Base-by-base conservation (phyloP, 2,888 invertebrate species). In the Plemyria rubiginata region DNA sequence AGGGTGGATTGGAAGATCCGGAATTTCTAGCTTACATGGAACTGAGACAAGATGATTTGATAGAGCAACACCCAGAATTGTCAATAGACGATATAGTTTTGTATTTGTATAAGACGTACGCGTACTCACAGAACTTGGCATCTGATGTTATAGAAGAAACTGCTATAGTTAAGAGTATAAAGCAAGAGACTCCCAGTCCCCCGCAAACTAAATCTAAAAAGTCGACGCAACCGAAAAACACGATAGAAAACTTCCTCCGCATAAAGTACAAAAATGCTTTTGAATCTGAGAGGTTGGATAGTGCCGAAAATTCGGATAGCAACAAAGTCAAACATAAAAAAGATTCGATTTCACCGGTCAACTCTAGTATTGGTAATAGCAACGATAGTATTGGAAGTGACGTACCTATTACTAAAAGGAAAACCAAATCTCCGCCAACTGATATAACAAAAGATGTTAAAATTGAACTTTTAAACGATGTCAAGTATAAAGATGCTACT, bases 21-120 rank as follows among this genome's bases (percentile, higher is more conserved):
- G 92, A 93, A 46, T 94, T 94, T 68, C 76, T 93, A 11, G 83
- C 93, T 65, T 94, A 93, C 77, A 79, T 92, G 45, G 91, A 93
- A 65, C 67, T 93, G 7, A 85, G 87, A 68, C 91, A 89, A 73
- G 93, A 94, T 68, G 77, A 85, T 15, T 70, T 94, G 12, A 84
- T 92, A 64, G 93, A 93, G 49, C 90, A 94, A 71, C 86, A 94
- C 74, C 94, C 94, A 1, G 87, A 94, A 53, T 78, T 94, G 8
- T 84, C 87, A 0, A 84, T 87, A 54, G 84, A 88, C 1, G 93
- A 94, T 70, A 87, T 94, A 16, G 81, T 85, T 12, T 77, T 79
- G 15, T 94, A 94, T 76, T 80, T 94, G 57, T 88, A 89, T 48
- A 91, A 94, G 70, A 90, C 91, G 9, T 94, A 93, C 94, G 68